phyloP scores from a whole-genome alignment of 2,113 vertebrate genomes.

The Callionymus lyra region DNA sequence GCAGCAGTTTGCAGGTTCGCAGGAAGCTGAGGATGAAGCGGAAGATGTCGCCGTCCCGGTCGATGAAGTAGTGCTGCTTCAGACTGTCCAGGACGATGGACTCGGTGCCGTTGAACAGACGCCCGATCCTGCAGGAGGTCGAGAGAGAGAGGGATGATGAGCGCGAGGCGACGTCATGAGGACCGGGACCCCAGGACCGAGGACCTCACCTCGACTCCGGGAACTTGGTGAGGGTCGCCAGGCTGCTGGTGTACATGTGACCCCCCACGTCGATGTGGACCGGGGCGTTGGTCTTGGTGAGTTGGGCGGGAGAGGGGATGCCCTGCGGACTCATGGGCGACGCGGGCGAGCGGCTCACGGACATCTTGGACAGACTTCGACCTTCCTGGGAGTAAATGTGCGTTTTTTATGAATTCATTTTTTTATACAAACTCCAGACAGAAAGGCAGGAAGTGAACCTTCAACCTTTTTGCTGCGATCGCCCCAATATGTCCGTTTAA shows the following conservation, averaged over 20 bases:
- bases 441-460: no score
- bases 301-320: conserved; percentile 84
- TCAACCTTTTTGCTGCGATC: no score
- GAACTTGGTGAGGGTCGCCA: conserved; percentile 85
- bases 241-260: conserved; percentile 91
- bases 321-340: conserved; percentile 85
- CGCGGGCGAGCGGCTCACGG: conserved; percentile 84
- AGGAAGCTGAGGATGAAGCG: conserved; percentile 97
- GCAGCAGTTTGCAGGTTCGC: conserved; percentile 92
- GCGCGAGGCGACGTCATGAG: no score
- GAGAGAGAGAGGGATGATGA: no score
- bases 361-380: conserved; percentile 86
- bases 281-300: conserved; percentile 86
- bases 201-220: conserved; percentile 88
- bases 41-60: conserved; percentile 98
- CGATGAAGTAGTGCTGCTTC: conserved; percentile 99
- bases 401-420: no score
- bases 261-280: conserved; percentile 89
- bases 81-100: conserved; percentile 98
- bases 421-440: no score
- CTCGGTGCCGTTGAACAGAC: conserved; percentile 97
- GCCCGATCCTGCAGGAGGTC: conserved; percentile 80
- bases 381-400: conserved; percentile 67
- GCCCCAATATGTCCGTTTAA: no score
- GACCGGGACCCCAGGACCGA: no score